Evolutionary conservation across 2,113 vertebrate species (phyloP), one percentile per base, ranked within the genome.

Genomic region (Sceloporus tristichus): DNA sequence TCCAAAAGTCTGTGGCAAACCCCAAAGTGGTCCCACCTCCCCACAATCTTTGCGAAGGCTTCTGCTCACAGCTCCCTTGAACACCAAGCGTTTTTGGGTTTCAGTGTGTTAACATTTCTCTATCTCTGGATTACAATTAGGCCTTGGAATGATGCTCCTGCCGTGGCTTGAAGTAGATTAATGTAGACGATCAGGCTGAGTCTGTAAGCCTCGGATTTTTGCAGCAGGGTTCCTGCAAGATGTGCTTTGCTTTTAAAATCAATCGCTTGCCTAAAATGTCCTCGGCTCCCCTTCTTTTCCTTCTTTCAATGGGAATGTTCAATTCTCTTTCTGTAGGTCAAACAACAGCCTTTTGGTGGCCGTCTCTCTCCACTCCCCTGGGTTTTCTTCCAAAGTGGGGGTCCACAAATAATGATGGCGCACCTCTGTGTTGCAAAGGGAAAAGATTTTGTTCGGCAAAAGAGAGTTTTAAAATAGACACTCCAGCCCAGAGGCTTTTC

Each of bases 21-120:
- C 77, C 53, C 48, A 48, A 62, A 18, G 59, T 62, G 59, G 14
- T 18, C 18, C 7, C 7, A 48, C 48, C 18, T 29, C 27, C 1
- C 8, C 19, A 18, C 18, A 62, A 83, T 19, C 0, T 0, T 0
- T 53, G 68, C 88, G 2, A 18, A 53, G 29, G 29, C 0, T 14
- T 48, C 38, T 66, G 0, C 2, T 4, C 73, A 84, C 2, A 9
- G 77, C 25, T 25, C 74, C 85, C 84, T 78, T 9, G 0, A 1
- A 29, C 10, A 21, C 74, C 19, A 0, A n/a, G 74, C 66, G 21
- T 82, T 79, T 86, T 1, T 38, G 84, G 70, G 27, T 71, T 2
- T 87, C 27, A 85, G 16, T 70, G 86, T 95, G 86, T 95, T 89
- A 91, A 92, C 87, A 89, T 90, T 93, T 88, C 54, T 93, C 91